These are phyloP conservation scores for Percopsis transmontana DNA, from an alignment of 2,113 vertebrate genomes.

Conservation along the genomic window DNA sequence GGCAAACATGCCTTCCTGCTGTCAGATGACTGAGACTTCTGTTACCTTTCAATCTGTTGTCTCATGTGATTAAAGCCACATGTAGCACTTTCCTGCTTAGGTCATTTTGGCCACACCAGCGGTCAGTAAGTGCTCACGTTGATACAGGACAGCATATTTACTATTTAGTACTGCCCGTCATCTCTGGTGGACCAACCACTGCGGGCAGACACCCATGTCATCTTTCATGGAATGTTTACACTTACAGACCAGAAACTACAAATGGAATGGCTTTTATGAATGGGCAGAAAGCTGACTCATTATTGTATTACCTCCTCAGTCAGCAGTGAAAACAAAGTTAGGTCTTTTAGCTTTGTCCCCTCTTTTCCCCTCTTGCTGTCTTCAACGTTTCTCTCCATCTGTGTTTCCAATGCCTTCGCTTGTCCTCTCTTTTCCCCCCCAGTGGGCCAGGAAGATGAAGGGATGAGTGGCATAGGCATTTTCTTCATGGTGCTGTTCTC, in stretches of 20 bases:
- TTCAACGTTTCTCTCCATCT: constrained; percentile 17
- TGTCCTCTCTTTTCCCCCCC: background rate
- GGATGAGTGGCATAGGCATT: constrained; percentile 85
- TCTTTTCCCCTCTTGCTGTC: background rate
- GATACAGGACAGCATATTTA: background rate
- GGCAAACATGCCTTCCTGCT: background rate
- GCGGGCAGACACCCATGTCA: too few relatives aligned
- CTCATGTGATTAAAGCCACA: background rate
- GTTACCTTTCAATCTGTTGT: background rate
- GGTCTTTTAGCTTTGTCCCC: background rate
- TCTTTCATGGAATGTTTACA: too few relatives aligned
- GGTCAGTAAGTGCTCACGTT: background rate
- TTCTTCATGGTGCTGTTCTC: constrained; percentile 93
- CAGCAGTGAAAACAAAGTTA: too few relatives aligned
- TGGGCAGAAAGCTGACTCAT: too few relatives aligned
- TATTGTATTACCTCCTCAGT: too few relatives aligned
- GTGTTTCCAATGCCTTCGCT: background rate
- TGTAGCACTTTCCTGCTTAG: background rate
- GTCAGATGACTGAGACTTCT: background rate
- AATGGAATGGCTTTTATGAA: too few relatives aligned
- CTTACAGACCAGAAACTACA: too few relatives aligned
- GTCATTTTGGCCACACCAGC: background rate
- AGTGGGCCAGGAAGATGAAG: constrained; percentile 75
- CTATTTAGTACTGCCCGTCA: too few relatives aligned
- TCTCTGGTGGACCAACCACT: too few relatives aligned